A percentile compares a stretch with the other conserved stretches of the same genome.
Evolutionary conservation across 2,113 vertebrate genomes (phyloP).

Genomic region (Pseudopipra pipra): DNA sequence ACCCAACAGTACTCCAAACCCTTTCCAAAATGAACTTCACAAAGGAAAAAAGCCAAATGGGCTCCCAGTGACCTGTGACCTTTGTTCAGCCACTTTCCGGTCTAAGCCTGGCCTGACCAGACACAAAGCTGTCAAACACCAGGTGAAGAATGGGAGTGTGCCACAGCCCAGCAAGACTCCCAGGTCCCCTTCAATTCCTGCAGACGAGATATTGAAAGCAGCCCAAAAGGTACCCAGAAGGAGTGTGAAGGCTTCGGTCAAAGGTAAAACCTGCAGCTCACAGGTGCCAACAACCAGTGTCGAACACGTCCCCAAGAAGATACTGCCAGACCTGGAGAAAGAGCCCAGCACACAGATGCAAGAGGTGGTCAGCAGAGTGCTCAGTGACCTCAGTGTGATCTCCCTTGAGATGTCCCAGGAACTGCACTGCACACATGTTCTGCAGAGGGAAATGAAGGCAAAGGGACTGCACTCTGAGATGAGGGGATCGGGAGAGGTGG

Average conservation of each 20-base stretch:
- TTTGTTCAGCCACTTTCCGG: constrained; percentile 87
- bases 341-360: not conserved
- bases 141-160: constrained; percentile 56
- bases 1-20: not conserved
- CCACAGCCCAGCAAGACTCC: not conserved
- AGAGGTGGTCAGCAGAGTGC: constrained; percentile 20
- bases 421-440: not conserved
- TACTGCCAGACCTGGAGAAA: not conserved
- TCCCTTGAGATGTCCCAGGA: not conserved
- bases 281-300: accelerated
- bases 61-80: constrained; percentile 76
- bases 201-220: not conserved
- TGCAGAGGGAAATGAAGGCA: not conserved
- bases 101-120: constrained; percentile 89
- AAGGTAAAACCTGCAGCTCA: not conserved
- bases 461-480: accelerated
- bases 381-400: not conserved
- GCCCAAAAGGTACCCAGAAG: not conserved
- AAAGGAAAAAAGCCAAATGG: not conserved
- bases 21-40: constrained; percentile 59
- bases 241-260: not conserved
- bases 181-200: not conserved
- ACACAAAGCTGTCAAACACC: constrained; percentile 93
- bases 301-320: not conserved
- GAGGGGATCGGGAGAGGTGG: not conserved